Evolutionary conservation across 2,888 invertebrate species (phyloP).

Genomic region (Harpalus rubripes): DNA sequence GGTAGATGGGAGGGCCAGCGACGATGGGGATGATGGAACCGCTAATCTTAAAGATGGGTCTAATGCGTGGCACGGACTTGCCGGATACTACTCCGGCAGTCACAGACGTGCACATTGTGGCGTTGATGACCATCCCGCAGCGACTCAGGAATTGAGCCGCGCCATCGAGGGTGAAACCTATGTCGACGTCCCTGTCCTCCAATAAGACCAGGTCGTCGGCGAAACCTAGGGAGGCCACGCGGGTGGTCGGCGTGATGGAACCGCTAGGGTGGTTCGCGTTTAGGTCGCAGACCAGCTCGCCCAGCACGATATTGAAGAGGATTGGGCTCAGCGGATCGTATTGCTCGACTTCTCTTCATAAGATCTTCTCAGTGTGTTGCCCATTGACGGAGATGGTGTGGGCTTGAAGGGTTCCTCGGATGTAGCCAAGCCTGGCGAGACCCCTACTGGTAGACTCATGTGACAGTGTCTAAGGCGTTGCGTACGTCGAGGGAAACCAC

Average conservation of each 20-base stretch:
- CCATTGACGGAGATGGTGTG: not conserved
- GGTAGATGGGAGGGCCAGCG: not conserved
- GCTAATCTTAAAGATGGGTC: not conserved
- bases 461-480: conserved; percentile 75
- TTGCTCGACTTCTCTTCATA: conserved; percentile 69
- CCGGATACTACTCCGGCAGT: not conserved
- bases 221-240: conserved; percentile 71
- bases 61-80: not conserved
- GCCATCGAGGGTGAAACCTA: not conserved
- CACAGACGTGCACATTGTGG: not conserved
- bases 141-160: not conserved
- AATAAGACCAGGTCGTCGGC: conserved; percentile 70
- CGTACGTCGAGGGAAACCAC: conserved; percentile 75
- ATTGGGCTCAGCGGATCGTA: conserved; percentile 74
- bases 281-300: no score
- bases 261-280: not conserved
- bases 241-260: not conserved
- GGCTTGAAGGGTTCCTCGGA: no score
- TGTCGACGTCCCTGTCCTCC: no score
- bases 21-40: not conserved
- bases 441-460: conserved; percentile 70
- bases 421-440: conserved; percentile 71
- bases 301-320: conserved; percentile 73
- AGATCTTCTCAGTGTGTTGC: not conserved
- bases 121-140: not conserved